Evolutionary conservation across 2,113 vertebrate species (phyloP).

Genomic region (Lagopus muta): DNA sequence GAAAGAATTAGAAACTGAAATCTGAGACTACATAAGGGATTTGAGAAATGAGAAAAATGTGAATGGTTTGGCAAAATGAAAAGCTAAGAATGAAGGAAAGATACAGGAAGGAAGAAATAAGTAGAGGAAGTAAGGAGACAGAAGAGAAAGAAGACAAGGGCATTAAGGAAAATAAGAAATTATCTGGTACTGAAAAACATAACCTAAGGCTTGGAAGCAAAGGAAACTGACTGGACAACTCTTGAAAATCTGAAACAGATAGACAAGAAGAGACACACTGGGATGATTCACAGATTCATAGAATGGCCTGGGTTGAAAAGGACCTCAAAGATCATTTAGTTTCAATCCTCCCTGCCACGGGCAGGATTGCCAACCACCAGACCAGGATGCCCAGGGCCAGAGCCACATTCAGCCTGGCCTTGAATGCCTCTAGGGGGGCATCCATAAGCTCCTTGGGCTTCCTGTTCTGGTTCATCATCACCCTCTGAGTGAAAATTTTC

Average conservation of each 20-base stretch:
- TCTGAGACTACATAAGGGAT: neutral
- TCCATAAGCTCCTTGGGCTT: too few species aligned
- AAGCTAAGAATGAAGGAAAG: neutral
- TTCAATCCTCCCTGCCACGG: too few species aligned
- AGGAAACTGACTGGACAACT: neutral
- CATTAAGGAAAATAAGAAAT: neutral
- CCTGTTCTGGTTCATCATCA: too few species aligned
- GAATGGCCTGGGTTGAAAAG: too few species aligned
- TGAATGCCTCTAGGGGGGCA: too few species aligned
- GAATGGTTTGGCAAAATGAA: neutral
- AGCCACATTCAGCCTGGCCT: too few species aligned
- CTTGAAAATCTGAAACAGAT: neutral
- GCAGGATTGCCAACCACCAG: too few species aligned
- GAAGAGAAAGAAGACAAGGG: neutral
- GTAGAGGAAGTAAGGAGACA: neutral
- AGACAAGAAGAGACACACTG: neutral
- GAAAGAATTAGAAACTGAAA: neutral
- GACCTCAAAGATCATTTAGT: too few species aligned
- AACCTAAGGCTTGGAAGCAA: neutral
- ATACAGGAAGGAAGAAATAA: neutral
- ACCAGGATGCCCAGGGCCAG: too few species aligned
- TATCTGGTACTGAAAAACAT: neutral
- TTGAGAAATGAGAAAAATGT: neutral
- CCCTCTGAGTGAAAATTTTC: too few species aligned
- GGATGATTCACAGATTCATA: neutral